Percentiles rank a stretch among this genome's conserved stretches.
phyloP scores from a whole-genome alignment of 1,140 invertebrate genomes.

The Drosophila arizonae region DNA sequence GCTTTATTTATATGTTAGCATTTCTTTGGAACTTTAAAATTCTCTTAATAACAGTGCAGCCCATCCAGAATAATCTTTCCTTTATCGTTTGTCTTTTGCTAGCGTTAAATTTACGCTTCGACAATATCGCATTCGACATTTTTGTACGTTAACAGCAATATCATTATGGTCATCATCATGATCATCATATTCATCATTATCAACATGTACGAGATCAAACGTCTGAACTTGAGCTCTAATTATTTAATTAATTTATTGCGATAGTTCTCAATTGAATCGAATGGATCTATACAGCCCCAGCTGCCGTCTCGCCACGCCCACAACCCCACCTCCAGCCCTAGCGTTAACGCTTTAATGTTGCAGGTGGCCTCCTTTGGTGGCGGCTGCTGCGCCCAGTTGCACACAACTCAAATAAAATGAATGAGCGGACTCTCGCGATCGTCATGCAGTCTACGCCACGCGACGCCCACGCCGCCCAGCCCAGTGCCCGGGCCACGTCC shows the following conservation, averaged over 20 bases:
- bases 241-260: constrained; percentile 80
- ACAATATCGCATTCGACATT: constrained; percentile 35
- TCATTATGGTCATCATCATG: constrained; percentile 11
- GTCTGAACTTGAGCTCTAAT: constrained; percentile 75
- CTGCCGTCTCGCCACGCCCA: background rate
- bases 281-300: constrained; percentile 21
- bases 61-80: too few species aligned
- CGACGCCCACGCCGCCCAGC: constrained; percentile 58
- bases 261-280: constrained; percentile 71
- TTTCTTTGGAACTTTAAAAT: too few species aligned
- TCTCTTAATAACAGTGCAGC: too few species aligned
- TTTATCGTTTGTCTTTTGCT: too few species aligned
- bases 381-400: constrained; percentile 71
- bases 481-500: constrained; percentile 27
- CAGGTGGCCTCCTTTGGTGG: constrained; percentile 65
- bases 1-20: too few species aligned
- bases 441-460: constrained; percentile 80
- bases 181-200: constrained; percentile 24
- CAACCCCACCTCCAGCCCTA: background rate
- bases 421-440: constrained; percentile 43
- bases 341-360: constrained; percentile 43
- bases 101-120: background rate
- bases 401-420: constrained; percentile 67
- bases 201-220: constrained; percentile 54
- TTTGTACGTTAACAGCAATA: constrained; percentile 29